Percentiles rank a stretch among this genome's conserved stretches.
phyloP scores from a whole-genome alignment of 2,888 invertebrate genomes.

The Diaprepes abbreviatus region DNA sequence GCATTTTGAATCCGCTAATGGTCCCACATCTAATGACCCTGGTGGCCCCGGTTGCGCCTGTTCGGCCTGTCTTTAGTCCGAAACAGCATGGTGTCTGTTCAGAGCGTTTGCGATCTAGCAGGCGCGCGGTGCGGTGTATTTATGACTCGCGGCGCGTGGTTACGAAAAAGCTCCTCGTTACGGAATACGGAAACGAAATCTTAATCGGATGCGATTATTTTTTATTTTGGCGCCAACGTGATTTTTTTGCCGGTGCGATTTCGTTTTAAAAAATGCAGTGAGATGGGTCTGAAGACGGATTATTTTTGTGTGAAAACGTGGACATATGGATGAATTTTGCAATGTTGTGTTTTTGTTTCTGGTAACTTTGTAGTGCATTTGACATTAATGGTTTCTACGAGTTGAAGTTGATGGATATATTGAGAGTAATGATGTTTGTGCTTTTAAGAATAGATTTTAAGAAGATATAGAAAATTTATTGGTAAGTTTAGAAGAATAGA shows the following conservation, averaged over 20 bases:
- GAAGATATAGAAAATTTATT: neutral
- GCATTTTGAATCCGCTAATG: neutral
- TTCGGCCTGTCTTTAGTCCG: conserved; percentile 2
- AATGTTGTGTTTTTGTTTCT: neutral
- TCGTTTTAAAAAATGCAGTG: neutral
- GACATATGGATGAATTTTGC: conserved; percentile 1
- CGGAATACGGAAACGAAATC: neutral
- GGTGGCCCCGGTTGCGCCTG: conserved; percentile 6
- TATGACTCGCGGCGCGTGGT: neutral
- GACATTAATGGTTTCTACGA: neutral
- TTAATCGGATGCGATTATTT: neutral
- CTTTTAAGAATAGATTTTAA: neutral
- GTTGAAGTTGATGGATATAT: neutral
- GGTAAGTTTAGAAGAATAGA: too few species aligned
- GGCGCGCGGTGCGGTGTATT: neutral
- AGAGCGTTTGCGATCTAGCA: conserved; percentile 8
- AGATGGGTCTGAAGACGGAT: neutral
- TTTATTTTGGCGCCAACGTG: neutral
- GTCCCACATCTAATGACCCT: neutral
- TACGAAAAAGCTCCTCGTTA: neutral
- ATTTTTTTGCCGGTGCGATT: neutral
- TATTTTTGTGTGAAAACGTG: neutral
- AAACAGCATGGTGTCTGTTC: conserved; percentile 11
- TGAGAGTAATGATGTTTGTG: neutral
- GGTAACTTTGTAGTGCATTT: neutral